Evolutionary conservation across 2,888 invertebrate species (phyloP).

Genomic region (Rotaria socialis): DNA sequence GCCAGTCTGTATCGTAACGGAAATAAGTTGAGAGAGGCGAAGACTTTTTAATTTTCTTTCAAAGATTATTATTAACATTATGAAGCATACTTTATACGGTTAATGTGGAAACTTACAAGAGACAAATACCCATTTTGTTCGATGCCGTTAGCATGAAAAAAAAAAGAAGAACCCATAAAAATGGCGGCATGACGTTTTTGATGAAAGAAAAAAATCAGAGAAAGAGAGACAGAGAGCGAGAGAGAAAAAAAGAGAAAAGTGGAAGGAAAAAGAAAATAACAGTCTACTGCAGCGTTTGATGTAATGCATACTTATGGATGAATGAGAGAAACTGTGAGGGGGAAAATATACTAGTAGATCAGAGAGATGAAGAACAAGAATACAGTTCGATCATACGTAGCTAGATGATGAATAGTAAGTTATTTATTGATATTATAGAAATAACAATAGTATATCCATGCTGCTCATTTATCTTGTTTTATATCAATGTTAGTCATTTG

Average conservation of each 20-base stretch:
- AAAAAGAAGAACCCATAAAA: background rate
- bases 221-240: background rate
- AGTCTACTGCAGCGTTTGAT: background rate
- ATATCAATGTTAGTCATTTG: conserved; percentile 11
- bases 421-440: conserved; percentile 6
- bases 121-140: background rate
- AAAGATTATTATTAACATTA: background rate
- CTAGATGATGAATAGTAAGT: background rate
- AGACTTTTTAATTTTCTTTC: background rate
- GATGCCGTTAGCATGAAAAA: conserved; percentile 15
- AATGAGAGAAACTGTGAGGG: background rate
- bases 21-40: background rate
- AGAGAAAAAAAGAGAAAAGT: background rate
- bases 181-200: background rate
- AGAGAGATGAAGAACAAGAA: background rate
- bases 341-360: background rate
- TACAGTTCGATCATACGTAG: background rate
- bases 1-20: background rate
- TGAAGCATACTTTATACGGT: background rate
- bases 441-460: background rate
- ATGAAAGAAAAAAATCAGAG: background rate
- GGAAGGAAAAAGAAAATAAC: background rate
- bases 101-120: background rate
- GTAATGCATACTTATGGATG: conserved; percentile 1
- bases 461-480: background rate